Conservation (phyloP, 1,140 invertebrate species). For the Drosophila kanapiae region DNA sequence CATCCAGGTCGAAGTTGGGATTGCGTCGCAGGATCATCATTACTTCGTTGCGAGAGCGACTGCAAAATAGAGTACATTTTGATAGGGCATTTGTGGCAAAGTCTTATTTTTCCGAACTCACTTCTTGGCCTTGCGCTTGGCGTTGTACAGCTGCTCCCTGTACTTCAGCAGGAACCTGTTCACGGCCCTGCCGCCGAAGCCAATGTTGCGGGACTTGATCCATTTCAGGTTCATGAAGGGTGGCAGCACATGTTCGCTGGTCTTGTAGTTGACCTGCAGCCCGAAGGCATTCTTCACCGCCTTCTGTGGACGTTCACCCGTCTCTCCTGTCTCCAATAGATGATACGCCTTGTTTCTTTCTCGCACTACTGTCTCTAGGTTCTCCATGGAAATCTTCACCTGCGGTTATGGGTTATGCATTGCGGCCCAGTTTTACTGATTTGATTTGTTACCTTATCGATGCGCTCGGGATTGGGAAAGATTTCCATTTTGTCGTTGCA, state of each 20-base stretch:
- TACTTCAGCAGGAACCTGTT: constrained; percentile 88
- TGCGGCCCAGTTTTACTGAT: not conserved
- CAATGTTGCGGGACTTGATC: constrained; percentile 86
- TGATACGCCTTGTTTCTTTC: constrained; percentile 97
- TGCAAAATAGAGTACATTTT: constrained; percentile 80
- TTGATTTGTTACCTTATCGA: constrained; percentile 92
- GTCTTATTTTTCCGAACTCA: constrained; percentile 62
- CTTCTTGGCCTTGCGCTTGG: constrained; percentile 87
- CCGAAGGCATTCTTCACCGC: constrained; percentile 87
- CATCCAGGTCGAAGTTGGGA: constrained; percentile 91
- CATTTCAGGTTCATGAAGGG: constrained; percentile 88
- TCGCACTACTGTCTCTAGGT: constrained; percentile 95
- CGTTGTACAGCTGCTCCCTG: constrained; percentile 88
- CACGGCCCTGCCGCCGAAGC: constrained; percentile 86
- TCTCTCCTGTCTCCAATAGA: constrained; percentile 95
- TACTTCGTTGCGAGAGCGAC: constrained; percentile 89
- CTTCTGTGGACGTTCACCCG: constrained; percentile 90
- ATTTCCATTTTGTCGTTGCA: constrained; percentile 89
- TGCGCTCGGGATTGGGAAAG: constrained; percentile 97
- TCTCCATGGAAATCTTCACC: constrained; percentile 96
- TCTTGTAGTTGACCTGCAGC: constrained; percentile 86
- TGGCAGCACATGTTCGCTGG: constrained; percentile 87
- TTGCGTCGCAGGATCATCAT: constrained; percentile 90
- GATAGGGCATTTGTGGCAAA: no score
- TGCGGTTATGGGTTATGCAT: not conserved